Evolutionary conservation across 2,888 invertebrate species (phyloP).

Genomic region (Tenthredo mesomela): DNA sequence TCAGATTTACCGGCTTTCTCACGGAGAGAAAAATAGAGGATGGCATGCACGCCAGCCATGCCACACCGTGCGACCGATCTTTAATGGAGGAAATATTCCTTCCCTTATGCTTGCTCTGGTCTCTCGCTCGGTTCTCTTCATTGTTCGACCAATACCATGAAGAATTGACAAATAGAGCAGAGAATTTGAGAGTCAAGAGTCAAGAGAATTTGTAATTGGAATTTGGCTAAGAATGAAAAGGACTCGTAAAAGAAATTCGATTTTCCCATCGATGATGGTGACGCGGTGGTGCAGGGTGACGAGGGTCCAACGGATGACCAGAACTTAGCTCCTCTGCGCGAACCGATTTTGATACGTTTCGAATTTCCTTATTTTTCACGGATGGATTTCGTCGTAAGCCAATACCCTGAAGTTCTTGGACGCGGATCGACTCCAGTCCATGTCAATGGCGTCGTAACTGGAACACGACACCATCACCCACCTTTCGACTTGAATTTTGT

Average conservation of each 20-base stretch:
- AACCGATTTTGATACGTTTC: slow-evolving; percentile 43
- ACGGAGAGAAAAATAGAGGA: slow-evolving; percentile 37
- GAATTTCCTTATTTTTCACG: slow-evolving; percentile 49
- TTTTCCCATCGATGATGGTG: not conserved
- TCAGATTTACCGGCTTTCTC: slow-evolving; percentile 22
- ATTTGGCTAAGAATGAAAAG: slow-evolving; percentile 21
- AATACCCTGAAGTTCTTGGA: slow-evolving; percentile 26
- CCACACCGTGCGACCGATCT: not conserved
- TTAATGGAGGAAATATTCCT: slow-evolving; percentile 64
- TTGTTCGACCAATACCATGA: slow-evolving; percentile 56
- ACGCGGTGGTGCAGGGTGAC: not conserved
- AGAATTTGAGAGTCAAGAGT: no score
- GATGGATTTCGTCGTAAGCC: slow-evolving; percentile 42
- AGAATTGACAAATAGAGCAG: not conserved
- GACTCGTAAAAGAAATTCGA: slow-evolving; percentile 4
- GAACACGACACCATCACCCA: slow-evolving; percentile 42
- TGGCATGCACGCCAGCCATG: slow-evolving; percentile 1
- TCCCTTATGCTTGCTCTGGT: slow-evolving; percentile 33
- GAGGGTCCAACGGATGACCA: slow-evolving; percentile 6
- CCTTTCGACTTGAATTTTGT: slow-evolving; percentile 32
- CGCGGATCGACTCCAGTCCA: not conserved
- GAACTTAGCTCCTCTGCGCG: not conserved
- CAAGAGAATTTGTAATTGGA: slow-evolving; percentile 35
- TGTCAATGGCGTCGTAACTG: slow-evolving; percentile 6
- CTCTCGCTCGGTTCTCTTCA: slow-evolving; percentile 59